Conservation (phyloP, 2,797 vertebrate species). For the Halcyon leucocephala region DNA sequence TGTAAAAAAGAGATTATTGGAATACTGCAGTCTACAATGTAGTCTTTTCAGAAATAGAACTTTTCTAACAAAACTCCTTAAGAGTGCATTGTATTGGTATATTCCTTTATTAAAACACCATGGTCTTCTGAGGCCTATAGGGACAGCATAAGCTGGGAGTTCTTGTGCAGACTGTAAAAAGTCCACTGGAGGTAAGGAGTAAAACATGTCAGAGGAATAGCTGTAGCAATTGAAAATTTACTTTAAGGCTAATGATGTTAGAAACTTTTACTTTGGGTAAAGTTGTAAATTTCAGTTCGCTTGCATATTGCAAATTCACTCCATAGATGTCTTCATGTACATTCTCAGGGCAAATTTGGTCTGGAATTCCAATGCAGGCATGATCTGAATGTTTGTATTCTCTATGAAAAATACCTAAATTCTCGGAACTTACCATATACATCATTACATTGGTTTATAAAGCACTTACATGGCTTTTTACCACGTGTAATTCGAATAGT, state of each 20-base stretch:
- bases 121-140: constrained; percentile 60
- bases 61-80: constrained; percentile 63
- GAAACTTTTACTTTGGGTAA: not conserved
- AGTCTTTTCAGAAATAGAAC: constrained; percentile 62
- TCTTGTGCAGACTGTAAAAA: constrained; percentile 56
- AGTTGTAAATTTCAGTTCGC: constrained; percentile 21
- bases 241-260: not conserved
- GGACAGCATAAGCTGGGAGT: constrained; percentile 39
- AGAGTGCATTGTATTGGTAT: constrained; percentile 46
- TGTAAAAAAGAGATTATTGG: constrained; percentile 12
- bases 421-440: not conserved
- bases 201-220: not conserved
- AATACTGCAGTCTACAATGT: constrained; percentile 40
- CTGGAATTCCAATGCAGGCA: constrained; percentile 9
- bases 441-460: constrained; percentile 5
- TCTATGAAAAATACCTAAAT: not conserved
- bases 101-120: constrained; percentile 54
- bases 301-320: constrained; percentile 2
- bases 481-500: not conserved
- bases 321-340: not conserved
- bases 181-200: constrained; percentile 47
- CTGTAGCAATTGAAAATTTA: not conserved
- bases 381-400: not conserved
- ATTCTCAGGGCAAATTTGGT: not conserved
- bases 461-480: constrained; percentile 36